Percentiles rank a stretch among this genome's conserved stretches.
Conservation (phyloP, 35 echinoderm and acorn worm species). For the Strongylocentrotus purpuratus region DNA sequence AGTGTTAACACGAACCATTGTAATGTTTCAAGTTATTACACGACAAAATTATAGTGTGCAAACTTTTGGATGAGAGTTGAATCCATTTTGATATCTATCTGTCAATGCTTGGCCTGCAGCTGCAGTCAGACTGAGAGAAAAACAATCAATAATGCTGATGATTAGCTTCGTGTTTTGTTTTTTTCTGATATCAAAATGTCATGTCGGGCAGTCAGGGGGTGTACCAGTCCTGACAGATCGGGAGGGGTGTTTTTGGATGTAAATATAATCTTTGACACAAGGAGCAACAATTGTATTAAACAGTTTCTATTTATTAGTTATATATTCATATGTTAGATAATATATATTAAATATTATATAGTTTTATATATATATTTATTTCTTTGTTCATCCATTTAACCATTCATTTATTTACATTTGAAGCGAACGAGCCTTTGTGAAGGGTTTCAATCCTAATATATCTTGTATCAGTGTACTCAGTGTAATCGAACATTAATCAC, state of each 20-base stretch:
- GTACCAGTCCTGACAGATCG: not conserved
- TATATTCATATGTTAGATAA: no score
- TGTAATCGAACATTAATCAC: no score
- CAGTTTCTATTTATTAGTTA: no score
- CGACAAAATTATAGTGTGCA: not conserved
- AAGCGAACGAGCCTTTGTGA: no score
- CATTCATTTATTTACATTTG: no score
- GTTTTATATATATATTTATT: no score
- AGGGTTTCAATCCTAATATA: no score
- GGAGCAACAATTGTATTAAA: no score
- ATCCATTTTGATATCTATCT: not conserved
- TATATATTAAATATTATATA: no score
- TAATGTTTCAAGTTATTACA: slow-evolving; percentile 42
- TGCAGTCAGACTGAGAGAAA: not conserved
- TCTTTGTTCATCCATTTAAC: no score
- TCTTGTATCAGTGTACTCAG: no score
- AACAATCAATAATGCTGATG: not conserved
- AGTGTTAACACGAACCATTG: slow-evolving; percentile 18
- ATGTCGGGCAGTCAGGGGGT: not conserved
- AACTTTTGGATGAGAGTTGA: not conserved
- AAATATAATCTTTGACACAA: no score
- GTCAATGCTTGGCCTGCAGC: not conserved
- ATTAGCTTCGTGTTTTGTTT: not conserved
- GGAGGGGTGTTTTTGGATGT: not conserved
- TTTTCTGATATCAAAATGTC: not conserved